Evolutionary conservation across 2,888 invertebrate species (phyloP).

Genomic region (Perdita meconis): DNA sequence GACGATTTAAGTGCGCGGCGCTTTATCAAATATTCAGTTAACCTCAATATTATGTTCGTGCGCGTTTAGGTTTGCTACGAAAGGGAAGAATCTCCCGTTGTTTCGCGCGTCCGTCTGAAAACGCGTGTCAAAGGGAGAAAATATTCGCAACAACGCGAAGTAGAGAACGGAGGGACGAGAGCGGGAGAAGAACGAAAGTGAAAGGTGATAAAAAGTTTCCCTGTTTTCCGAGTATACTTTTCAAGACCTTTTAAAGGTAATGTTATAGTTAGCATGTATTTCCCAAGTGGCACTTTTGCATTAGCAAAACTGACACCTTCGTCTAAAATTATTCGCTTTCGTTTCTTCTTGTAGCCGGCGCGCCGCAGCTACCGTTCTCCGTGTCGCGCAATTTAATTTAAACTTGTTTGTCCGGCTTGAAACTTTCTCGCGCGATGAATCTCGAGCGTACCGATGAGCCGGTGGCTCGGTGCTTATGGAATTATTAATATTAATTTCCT

Average conservation of each 20-base stretch:
- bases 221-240: conserved; percentile 15
- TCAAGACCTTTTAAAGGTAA: conserved; percentile 4
- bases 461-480: conserved; percentile 27
- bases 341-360: conserved; percentile 22
- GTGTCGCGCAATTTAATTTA: conserved; percentile 77
- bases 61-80: not conserved
- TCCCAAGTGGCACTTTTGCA: conserved; percentile 40
- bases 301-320: conserved; percentile 17
- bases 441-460: conserved; percentile 47
- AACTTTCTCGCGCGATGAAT: conserved; percentile 68
- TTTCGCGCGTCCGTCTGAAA: not conserved
- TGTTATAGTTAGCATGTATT: conserved; percentile 22
- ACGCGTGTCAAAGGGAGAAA: not conserved
- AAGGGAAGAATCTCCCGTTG: not conserved
- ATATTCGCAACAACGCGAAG: not conserved
- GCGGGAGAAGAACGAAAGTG: not conserved
- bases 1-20: not conserved
- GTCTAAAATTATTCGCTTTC: conserved; percentile 22
- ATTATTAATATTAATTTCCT: conserved; percentile 67
- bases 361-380: conserved; percentile 2
- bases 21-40: not conserved
- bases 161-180: too few species aligned
- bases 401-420: conserved; percentile 71
- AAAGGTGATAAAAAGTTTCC: conserved; percentile 15
- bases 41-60: not conserved